These are phyloP conservation scores for Callithrix jacchus DNA, from an alignment of 2,113 vertebrate species.

Conservation along the genomic window DNA sequence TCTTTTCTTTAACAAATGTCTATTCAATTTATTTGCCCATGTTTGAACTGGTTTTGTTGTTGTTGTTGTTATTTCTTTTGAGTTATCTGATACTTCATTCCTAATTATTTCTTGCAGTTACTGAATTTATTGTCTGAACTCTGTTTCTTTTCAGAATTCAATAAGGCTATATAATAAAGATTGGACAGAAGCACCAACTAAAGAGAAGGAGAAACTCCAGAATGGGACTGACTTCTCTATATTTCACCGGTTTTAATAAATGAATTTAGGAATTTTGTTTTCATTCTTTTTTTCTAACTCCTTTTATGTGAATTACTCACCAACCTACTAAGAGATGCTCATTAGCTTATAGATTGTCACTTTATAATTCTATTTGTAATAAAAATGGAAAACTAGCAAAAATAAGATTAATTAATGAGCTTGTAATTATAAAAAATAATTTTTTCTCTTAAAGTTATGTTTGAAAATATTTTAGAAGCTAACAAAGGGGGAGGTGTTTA, in stretches of 20 bases:
- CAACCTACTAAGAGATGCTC: background rate
- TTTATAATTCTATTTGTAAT: background rate
- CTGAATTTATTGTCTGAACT: background rate
- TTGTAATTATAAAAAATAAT: background rate
- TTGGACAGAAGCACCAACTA: background rate
- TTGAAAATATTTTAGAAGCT: constrained; percentile 1
- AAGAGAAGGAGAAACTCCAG: background rate
- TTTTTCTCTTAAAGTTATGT: background rate
- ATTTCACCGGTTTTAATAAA: background rate
- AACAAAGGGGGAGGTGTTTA: background rate
- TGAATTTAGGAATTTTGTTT: background rate
- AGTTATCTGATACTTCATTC: background rate
- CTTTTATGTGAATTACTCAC: background rate
- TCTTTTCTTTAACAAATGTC: background rate
- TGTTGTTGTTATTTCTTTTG: background rate
- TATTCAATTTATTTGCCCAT: background rate
- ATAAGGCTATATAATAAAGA: background rate
- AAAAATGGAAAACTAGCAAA: constrained; percentile 8
- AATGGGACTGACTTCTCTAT: background rate
- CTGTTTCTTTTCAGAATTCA: constrained; percentile 17
- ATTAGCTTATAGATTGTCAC: background rate
- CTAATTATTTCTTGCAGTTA: background rate
- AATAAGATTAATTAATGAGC: background rate
- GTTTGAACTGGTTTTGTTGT: background rate
- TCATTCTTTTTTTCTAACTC: background rate